Evolutionary conservation across 2,888 invertebrate species (phyloP).

Genomic region (Pyrochroa serraticornis): DNA sequence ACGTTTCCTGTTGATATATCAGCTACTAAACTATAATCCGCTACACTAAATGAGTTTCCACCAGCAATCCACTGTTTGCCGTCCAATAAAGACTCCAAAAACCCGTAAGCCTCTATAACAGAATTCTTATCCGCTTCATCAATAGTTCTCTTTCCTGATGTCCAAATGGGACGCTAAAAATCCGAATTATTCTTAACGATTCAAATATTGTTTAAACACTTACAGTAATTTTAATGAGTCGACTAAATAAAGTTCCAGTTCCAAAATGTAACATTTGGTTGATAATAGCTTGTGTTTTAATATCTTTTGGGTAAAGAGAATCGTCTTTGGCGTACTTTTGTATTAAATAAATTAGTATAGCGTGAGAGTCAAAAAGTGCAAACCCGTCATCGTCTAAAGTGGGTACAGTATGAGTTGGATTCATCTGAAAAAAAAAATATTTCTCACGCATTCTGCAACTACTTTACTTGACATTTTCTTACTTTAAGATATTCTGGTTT

Average conservation of each 20-base stretch:
- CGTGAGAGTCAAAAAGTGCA: conserved; percentile 58
- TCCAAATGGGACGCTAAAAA: background rate
- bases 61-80: conserved; percentile 1
- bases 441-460: background rate
- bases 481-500: conserved; percentile 54
- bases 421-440: conserved; percentile 51
- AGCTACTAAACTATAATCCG: background rate
- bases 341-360: conserved; percentile 57
- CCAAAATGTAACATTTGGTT: conserved; percentile 64
- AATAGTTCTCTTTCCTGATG: too few species aligned
- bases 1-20: background rate
- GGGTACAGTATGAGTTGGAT: conserved; percentile 52
- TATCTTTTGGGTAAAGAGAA: conserved; percentile 33
- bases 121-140: too few species aligned
- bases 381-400: conserved; percentile 52
- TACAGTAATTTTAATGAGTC: conserved; percentile 43
- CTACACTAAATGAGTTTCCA: background rate
- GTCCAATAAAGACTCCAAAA: background rate
- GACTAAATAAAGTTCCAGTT: conserved; percentile 59
- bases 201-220: too few species aligned
- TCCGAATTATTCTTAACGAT: too few species aligned
- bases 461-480: conserved; percentile 2
- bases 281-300: conserved; percentile 60
- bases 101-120: background rate
- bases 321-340: conserved; percentile 39